Conservation (phyloP, 2,797 vertebrate genomes). For the Typhlichthys subterraneus region DNA sequence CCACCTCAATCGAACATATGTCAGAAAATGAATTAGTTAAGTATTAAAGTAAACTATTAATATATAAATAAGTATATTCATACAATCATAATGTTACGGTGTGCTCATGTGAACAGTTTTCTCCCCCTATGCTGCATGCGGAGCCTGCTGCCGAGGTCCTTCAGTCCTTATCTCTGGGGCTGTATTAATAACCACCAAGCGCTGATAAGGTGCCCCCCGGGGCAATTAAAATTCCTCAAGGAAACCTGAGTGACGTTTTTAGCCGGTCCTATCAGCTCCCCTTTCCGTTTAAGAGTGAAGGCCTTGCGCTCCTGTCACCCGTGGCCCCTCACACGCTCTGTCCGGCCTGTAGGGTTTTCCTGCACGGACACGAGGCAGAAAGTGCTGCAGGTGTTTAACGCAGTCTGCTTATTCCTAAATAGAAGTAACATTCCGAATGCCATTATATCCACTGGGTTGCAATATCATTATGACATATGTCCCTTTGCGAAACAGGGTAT, state of each 20-base stretch:
- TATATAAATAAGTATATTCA: too few species aligned
- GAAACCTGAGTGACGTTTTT: conserved; percentile 71
- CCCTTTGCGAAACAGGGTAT: too few species aligned
- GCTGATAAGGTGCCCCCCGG: conserved; percentile 69
- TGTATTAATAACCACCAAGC: conserved; percentile 75
- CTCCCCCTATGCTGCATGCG: background rate
- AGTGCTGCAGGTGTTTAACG: conserved; percentile 3
- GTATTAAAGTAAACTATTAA: too few species aligned
- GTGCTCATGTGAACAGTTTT: too few species aligned
- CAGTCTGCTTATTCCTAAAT: too few species aligned
- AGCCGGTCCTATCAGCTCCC: conserved; percentile 68
- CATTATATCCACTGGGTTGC: too few species aligned
- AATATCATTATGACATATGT: too few species aligned
- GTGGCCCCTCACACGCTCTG: background rate
- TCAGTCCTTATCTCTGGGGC: conserved; percentile 58
- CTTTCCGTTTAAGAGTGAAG: conserved; percentile 59
- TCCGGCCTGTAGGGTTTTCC: conserved; percentile 20
- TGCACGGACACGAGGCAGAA: conserved; percentile 44
- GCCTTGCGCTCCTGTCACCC: conserved; percentile 34
- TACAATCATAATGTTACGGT: too few species aligned
- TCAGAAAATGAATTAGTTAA: too few species aligned
- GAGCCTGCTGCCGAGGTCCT: conserved; percentile 48
- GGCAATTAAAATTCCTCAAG: conserved; percentile 80
- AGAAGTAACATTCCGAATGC: too few species aligned
- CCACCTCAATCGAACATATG: too few species aligned